These are phyloP conservation scores for Drosophila conformis DNA, from an alignment of 2,888 invertebrate species.

Conservation along the genomic window DNA sequence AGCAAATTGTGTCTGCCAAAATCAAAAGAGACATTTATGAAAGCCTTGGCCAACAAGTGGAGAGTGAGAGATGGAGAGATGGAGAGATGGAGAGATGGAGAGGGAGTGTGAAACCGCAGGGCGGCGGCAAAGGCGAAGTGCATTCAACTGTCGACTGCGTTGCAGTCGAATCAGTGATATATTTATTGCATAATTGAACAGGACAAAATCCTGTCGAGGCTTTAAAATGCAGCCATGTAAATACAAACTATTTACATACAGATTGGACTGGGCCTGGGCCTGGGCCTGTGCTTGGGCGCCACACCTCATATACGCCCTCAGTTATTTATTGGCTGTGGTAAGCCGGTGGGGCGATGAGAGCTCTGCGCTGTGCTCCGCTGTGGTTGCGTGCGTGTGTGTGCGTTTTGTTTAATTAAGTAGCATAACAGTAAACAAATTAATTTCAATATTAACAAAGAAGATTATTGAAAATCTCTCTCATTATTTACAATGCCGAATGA, in stretches of 20 bases:
- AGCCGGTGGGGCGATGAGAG: constrained; percentile 49
- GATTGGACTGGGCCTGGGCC: constrained; percentile 52
- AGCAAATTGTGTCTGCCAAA: constrained; percentile 55
- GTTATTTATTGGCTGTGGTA: constrained; percentile 75
- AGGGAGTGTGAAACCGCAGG: constrained; percentile 24
- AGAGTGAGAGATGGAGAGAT: neutral
- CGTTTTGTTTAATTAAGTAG: constrained; percentile 80
- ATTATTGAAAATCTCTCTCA: constrained; percentile 81
- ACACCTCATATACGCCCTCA: constrained; percentile 40
- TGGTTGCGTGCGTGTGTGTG: constrained; percentile 16
- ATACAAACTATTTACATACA: constrained; percentile 66
- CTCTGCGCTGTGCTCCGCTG: constrained; percentile 1
- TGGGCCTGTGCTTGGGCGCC: neutral
- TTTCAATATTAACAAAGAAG: constrained; percentile 81
- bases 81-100: neutral
- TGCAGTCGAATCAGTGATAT: constrained; percentile 71
- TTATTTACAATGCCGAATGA: constrained; percentile 79
- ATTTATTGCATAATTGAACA: constrained; percentile 81
- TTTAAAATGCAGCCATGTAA: constrained; percentile 70
- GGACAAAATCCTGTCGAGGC: constrained; percentile 67
- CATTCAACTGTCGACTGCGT: constrained; percentile 60
- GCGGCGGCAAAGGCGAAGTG: constrained; percentile 20
- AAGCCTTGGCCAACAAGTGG: neutral
- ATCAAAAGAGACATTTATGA: constrained; percentile 54
- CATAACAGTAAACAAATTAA: constrained; percentile 81